phyloP scores from a whole-genome alignment of 1,140 invertebrate species.

The Drosophila suzukii region DNA sequence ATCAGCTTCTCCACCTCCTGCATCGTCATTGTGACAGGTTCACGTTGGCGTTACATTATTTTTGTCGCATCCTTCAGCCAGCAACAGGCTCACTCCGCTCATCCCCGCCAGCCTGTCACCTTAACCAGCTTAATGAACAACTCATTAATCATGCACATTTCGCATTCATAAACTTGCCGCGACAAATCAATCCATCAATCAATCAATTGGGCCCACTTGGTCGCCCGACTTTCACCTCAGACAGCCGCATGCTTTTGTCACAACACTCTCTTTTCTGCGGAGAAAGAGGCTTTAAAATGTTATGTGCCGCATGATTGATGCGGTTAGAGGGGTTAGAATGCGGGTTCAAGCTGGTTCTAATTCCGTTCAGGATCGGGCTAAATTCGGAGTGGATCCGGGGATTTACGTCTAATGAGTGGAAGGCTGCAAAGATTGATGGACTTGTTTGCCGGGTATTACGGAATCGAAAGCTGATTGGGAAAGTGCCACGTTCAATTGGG shows the following conservation, averaged over 20 bases:
- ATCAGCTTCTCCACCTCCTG: conserved; percentile 9
- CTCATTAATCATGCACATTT: conserved; percentile 81
- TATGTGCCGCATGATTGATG: conserved; percentile 68
- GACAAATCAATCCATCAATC: conserved; percentile 81
- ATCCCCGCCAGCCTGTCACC: conserved; percentile 63
- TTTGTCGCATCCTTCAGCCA: conserved; percentile 39
- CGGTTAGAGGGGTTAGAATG: conserved; percentile 5
- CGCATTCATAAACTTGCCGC: conserved; percentile 74
- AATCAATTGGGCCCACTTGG: conserved; percentile 74
- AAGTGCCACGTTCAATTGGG: not conserved
- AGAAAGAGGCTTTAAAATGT: conserved; percentile 65
- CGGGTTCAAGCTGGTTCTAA: conserved; percentile 35
- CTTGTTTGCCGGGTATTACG: not conserved
- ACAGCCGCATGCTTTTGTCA: conserved; percentile 73
- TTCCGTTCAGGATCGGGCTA: conserved; percentile 16
- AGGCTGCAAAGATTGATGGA: conserved; percentile 51
- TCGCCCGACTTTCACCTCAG: conserved; percentile 59
- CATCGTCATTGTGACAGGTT: conserved; percentile 54
- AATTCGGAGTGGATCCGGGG: conserved; percentile 20
- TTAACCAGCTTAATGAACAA: conserved; percentile 81
- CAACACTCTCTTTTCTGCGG: conserved; percentile 49
- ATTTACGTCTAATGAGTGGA: conserved; percentile 66
- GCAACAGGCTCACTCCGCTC: conserved; percentile 51
- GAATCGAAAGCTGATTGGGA: conserved; percentile 31
- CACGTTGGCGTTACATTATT: conserved; percentile 50